Evolutionary conservation across 2,888 invertebrate species (phyloP), one percentile per base, ranked within the genome.

Genomic region (Lasioglossum malachurum): DNA sequence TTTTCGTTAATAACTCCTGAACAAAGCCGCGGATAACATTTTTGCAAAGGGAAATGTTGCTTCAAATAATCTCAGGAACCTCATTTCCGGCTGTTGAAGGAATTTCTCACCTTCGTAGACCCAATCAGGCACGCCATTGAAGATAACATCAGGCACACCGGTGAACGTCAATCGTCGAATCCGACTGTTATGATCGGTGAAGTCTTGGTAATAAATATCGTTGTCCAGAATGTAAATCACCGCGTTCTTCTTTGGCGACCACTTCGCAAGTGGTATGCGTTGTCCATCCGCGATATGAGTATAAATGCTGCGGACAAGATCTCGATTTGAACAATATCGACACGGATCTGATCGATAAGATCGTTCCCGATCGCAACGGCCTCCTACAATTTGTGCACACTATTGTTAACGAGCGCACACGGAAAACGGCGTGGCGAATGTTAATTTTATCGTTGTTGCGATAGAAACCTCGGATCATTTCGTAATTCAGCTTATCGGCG

Each of bases 41-140:
- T 31, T 31, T 31, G 31, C 31, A 31, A 31, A 31, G 31, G 31
- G 2, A 31, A 31, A 31, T 31, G 31, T 31, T 2, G 31, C 31
- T 31, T 31, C 1, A 31, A 31, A 31, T 31, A 2, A 2, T 31
- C 31, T 31, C 31, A n/a, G n/a, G n/a, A n/a, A n/a, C n/a, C n/a
- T n/a, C n/a, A n/a, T n/a, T n/a, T n/a, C n/a, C n/a, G n/a, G n/a
- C n/a, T n/a, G n/a, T n/a, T n/a, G n/a, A n/a, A n/a, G n/a, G n/a
- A n/a, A n/a, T n/a, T n/a, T 23, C 53, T 83, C 94, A 98, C 98
- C 98, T 97, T 99, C 99, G 94, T 99, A 99, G 60, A 99, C 97
- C 99, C 99, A 99, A 95, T 99, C 99, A 14, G 98, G 97, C 35
- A 98, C 96, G 5, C 98, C 98, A 94, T 98, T 98, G 94, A 97